These are phyloP conservation scores for Epizoanthus illoricatus DNA, from an alignment of 92 coral and sea anemone genomes.

Conservation along the genomic window DNA sequence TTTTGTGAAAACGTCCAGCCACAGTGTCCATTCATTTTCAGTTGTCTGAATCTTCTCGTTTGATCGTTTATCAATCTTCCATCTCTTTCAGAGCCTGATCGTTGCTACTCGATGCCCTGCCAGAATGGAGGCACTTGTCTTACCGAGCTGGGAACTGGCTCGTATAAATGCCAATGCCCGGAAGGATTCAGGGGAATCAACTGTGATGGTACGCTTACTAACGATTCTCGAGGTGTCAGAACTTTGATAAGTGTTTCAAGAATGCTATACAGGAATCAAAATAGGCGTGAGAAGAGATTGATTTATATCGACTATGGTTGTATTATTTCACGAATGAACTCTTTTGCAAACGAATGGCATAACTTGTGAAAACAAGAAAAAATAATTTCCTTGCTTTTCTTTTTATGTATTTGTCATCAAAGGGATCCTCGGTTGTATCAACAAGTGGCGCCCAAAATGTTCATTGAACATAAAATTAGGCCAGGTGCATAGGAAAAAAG, in stretches of 20 bases:
- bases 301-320: too few relatives aligned
- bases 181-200: conserved; percentile 88
- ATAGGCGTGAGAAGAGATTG: too few relatives aligned
- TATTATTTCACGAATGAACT: too few relatives aligned
- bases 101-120: conserved; percentile 84
- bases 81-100: conserved; percentile 66
- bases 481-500: too few relatives aligned
- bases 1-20: too few relatives aligned
- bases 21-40: not conserved
- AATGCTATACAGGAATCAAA: not conserved
- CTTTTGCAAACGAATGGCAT: too few relatives aligned
- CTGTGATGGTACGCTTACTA: conserved; percentile 78
- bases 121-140: conserved; percentile 93
- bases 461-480: too few relatives aligned
- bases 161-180: conserved; percentile 80
- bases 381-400: too few relatives aligned
- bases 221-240: not conserved
- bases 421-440: too few relatives aligned
- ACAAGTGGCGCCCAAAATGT: too few relatives aligned
- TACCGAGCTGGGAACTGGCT: conserved; percentile 55
- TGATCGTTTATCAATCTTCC: not conserved
- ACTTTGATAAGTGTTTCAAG: not conserved
- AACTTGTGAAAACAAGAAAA: too few relatives aligned
- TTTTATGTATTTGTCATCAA: too few relatives aligned
- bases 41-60: not conserved